phyloP scores from a whole-genome alignment of 2,113 vertebrate genomes.

The Ardeotis arabs region DNA sequence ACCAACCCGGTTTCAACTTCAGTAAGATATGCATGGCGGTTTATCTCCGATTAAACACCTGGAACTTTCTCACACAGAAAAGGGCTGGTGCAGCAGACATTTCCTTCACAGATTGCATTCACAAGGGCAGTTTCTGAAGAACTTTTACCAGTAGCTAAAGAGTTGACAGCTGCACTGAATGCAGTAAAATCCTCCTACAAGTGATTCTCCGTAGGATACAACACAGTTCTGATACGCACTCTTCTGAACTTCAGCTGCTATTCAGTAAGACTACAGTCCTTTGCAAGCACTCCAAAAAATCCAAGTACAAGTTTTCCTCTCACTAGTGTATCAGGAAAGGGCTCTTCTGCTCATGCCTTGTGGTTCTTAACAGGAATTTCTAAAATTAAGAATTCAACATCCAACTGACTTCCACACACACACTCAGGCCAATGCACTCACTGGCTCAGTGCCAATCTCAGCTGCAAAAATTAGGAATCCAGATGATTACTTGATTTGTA shows the following conservation, averaged over 20 bases:
- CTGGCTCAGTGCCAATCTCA: background rate
- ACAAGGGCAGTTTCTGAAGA: conserved; percentile 11
- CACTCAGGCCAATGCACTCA: background rate
- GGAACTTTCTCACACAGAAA: background rate
- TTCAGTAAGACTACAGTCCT: background rate
- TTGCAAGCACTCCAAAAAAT: background rate
- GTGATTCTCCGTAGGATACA: background rate
- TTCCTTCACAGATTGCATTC: background rate
- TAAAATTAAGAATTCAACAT: background rate
- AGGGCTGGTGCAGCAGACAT: background rate
- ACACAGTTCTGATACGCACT: background rate
- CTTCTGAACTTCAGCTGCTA: background rate
- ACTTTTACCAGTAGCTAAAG: background rate
- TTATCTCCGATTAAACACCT: background rate
- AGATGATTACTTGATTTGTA: background rate
- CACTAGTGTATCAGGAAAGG: background rate
- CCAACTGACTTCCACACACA: background rate
- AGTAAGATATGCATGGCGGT: fast-evolving
- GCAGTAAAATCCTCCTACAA: background rate
- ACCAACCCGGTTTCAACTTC: background rate
- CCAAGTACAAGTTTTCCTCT: background rate
- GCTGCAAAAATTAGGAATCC: background rate
- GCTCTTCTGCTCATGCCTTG: background rate
- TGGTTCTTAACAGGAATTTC: background rate
- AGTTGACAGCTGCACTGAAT: background rate